These are phyloP conservation scores for Pristionchus entomophagus DNA, from an alignment of 2,888 invertebrate genomes.

Conservation along the genomic window DNA sequence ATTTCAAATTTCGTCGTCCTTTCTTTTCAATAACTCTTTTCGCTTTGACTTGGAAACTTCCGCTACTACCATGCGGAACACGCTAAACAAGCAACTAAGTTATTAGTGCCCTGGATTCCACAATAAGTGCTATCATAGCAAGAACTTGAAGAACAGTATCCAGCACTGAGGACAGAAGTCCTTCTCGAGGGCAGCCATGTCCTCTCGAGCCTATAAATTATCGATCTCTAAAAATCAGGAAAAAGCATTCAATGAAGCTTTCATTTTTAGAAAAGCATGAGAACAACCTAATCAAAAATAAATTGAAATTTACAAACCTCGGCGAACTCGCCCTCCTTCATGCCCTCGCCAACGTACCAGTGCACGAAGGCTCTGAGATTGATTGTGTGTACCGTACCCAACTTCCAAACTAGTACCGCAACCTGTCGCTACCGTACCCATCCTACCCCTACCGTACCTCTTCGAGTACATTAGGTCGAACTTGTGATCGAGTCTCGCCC, in stretches of 20 bases:
- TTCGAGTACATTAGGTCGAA: slow-evolving; percentile 76
- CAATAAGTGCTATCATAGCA: too few species aligned
- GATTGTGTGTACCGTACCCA: slow-evolving; percentile 70
- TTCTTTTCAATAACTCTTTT: too few species aligned
- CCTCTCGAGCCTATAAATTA: slow-evolving; percentile 64
- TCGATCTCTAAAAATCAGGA: too few species aligned
- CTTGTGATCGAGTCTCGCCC: slow-evolving; percentile 86
- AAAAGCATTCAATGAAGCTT: too few species aligned
- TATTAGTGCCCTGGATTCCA: too few species aligned
- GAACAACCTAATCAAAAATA: background rate
- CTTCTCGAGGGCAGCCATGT: slow-evolving; percentile 76
- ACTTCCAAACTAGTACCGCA: background rate
- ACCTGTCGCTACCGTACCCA: too few species aligned
- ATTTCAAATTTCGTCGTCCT: too few species aligned
- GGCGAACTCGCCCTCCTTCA: slow-evolving; percentile 77
- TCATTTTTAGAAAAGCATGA: background rate
- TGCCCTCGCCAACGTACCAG: slow-evolving; percentile 77
- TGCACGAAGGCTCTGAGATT: slow-evolving; percentile 79
- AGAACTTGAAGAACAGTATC: too few species aligned
- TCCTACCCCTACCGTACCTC: slow-evolving; percentile 55
- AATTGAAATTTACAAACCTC: slow-evolving; percentile 73
- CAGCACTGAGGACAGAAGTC: slow-evolving; percentile 54
- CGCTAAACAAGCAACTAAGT: too few species aligned
- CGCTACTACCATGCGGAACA: too few species aligned
- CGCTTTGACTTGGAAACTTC: too few species aligned